These are phyloP conservation scores for Scarus forsteni DNA, from an alignment of 2,797 vertebrate genomes.

Conservation along the genomic window DNA sequence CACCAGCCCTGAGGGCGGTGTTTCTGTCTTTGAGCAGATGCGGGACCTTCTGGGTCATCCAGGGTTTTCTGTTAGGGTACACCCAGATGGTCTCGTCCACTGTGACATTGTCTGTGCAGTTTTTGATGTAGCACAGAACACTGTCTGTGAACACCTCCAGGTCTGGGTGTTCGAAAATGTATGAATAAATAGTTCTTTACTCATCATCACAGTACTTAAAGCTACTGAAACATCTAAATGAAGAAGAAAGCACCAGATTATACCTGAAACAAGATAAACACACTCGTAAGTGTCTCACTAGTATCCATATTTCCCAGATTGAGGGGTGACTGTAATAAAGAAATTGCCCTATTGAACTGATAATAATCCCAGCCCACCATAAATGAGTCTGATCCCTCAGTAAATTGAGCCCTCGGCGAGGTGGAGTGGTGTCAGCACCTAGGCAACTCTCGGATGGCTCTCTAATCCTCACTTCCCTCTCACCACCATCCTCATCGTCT, in stretches of 20 bases:
- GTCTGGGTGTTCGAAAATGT: too few species aligned
- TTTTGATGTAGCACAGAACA: too few species aligned
- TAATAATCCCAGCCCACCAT: conserved; percentile 83
- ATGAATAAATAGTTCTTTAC: neutral
- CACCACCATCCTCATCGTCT: conserved; percentile 84
- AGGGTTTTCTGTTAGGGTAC: too few species aligned
- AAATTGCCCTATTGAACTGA: conserved; percentile 84
- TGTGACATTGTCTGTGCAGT: too few species aligned
- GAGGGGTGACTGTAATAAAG: conserved; percentile 79
- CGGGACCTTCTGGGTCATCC: too few species aligned
- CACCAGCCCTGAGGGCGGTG: too few species aligned
- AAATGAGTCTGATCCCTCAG: conserved; percentile 87
- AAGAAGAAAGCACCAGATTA: conserved; percentile 38
- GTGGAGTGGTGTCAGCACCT: conserved; percentile 89
- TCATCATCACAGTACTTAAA: conserved; percentile 11
- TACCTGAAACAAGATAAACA: conserved; percentile 53
- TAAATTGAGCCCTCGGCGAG: conserved; percentile 85
- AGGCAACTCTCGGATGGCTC: conserved; percentile 83
- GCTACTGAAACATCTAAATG: conserved; percentile 42
- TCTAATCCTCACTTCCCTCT: conserved; percentile 86
- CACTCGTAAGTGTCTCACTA: conserved; percentile 70
- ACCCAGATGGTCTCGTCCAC: too few species aligned
- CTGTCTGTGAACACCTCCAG: too few species aligned
- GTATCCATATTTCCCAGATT: conserved; percentile 78
- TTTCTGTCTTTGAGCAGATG: too few species aligned